phyloP scores from a whole-genome alignment of 2,797 vertebrate species.

The Phrynocephalus guinanensis region DNA sequence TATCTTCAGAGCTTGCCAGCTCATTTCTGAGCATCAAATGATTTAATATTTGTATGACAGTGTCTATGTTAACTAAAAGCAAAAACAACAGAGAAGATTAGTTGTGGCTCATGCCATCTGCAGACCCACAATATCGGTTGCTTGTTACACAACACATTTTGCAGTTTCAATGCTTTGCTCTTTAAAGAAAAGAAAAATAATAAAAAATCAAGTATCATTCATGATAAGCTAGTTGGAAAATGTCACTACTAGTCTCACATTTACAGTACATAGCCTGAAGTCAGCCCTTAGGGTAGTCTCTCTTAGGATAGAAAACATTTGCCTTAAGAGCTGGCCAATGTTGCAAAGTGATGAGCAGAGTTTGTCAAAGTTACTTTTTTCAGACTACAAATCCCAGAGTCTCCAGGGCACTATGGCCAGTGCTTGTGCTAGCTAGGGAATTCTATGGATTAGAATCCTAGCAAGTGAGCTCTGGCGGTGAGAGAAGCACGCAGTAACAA shows the following conservation, averaged over 20 bases:
- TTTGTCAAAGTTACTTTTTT: too few species aligned
- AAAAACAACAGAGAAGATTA: slow-evolving; percentile 4
- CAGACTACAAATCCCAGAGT: too few species aligned
- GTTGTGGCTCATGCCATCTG: background rate
- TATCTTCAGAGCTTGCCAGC: background rate
- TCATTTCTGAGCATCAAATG: slow-evolving; percentile 2
- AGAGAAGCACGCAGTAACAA: background rate
- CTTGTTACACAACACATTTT: slow-evolving; percentile 10
- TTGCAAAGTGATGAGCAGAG: background rate
- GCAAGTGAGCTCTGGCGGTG: too few species aligned
- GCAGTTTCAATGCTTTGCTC: background rate
- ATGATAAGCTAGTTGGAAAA: background rate
- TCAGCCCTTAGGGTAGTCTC: background rate
- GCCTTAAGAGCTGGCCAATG: background rate
- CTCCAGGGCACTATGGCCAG: too few species aligned
- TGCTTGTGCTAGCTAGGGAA: too few species aligned
- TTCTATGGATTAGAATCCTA: too few species aligned
- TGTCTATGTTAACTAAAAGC: slow-evolving; percentile 23
- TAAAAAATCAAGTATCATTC: background rate
- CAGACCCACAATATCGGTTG: background rate
- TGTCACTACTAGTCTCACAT: background rate
- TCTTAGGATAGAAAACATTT: background rate
- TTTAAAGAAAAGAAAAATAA: background rate
- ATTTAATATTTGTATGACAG: slow-evolving; percentile 5
- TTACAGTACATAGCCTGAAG: slow-evolving; percentile 12